Conservation (phyloP, 2,113 vertebrate species). For the Albula goreensis region DNA sequence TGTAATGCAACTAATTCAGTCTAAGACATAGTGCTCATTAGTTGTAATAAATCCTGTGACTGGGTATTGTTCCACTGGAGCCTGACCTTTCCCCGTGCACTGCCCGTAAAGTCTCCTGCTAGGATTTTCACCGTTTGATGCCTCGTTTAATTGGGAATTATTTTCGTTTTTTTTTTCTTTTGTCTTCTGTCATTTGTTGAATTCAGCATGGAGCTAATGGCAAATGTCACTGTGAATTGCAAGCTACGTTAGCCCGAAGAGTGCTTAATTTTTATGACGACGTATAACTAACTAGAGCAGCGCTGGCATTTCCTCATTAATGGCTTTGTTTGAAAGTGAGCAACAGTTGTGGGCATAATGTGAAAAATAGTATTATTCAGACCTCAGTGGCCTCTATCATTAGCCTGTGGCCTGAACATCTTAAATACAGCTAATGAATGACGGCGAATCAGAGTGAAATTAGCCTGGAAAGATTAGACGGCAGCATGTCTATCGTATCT, state of each 20-base stretch:
- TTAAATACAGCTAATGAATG: conserved; percentile 69
- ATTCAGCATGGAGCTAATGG: conserved; percentile 73
- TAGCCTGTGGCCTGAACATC: conserved; percentile 66
- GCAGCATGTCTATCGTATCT: conserved; percentile 52
- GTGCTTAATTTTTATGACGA: conserved; percentile 67
- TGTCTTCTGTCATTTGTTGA: conserved; percentile 69
- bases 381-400: conserved; percentile 54
- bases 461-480: conserved; percentile 46
- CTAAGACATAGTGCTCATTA: conserved; percentile 82
- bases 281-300: conserved; percentile 54
- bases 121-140: conserved; percentile 79
- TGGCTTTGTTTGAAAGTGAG: conserved; percentile 57
- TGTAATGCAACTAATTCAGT: conserved; percentile 59
- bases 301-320: conserved; percentile 69
- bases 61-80: conserved; percentile 67
- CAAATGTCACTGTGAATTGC: conserved; percentile 87
- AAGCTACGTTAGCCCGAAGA: conserved; percentile 70
- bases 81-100: conserved; percentile 86
- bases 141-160: conserved; percentile 86
- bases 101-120: conserved; percentile 72
- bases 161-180: conserved; percentile 66
- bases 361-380: conserved; percentile 57
- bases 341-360: conserved; percentile 54
- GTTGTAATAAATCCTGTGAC: conserved; percentile 65
- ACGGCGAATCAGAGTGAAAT: conserved; percentile 33